These are phyloP conservation scores for Antheraea mylitta DNA, from an alignment of 1,140 invertebrate species.

Conservation along the genomic window DNA sequence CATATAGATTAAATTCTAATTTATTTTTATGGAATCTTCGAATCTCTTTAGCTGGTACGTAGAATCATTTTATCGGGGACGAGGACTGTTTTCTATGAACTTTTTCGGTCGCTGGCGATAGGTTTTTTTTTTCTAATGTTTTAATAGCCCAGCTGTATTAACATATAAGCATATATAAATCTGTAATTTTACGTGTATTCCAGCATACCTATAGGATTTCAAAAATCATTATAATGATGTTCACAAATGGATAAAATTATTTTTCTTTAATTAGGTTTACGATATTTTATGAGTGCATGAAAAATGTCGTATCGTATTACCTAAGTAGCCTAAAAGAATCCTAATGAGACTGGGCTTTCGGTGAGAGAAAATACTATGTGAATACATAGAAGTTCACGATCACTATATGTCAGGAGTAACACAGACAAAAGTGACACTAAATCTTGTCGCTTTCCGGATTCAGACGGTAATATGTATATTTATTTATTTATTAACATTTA, in stretches of 20 bases:
- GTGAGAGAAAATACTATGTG: too few relatives aligned
- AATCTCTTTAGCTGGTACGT: constrained; percentile 11
- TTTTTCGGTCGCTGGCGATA: not conserved
- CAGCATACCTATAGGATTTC: not conserved
- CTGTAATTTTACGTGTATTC: not conserved
- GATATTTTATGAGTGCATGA: too few relatives aligned
- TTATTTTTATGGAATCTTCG: constrained; percentile 44
- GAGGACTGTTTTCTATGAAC: not conserved
- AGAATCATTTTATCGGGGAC: not conserved
- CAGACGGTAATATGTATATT: too few relatives aligned
- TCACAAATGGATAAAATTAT: not conserved
- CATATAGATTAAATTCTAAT: constrained; percentile 54
- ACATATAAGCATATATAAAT: not conserved
- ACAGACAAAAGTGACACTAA: too few relatives aligned
- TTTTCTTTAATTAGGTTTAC: not conserved
- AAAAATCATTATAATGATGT: not conserved
- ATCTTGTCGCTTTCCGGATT: too few relatives aligned
- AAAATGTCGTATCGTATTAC: too few relatives aligned
- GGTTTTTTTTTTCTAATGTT: not conserved
- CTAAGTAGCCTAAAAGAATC: too few relatives aligned
- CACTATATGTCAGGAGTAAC: too few relatives aligned
- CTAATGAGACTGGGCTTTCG: too few relatives aligned
- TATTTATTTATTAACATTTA: too few relatives aligned
- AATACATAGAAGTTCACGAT: too few relatives aligned
- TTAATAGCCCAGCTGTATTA: not conserved